Evolutionary conservation across 2,888 invertebrate species (phyloP).

Genomic region (Diachrysia chrysitis): DNA sequence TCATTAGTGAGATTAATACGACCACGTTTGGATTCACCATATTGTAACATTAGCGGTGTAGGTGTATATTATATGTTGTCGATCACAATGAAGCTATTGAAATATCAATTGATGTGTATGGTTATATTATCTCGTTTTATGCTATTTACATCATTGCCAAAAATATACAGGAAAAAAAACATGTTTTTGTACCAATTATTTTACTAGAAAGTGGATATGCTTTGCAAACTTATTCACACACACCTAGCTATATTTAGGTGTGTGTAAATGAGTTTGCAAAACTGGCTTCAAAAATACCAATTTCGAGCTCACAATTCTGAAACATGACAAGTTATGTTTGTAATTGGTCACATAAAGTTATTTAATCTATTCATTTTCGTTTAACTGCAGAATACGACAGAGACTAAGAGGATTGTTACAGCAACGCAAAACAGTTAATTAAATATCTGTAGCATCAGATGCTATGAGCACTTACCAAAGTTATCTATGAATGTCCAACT

Average conservation of each 20-base stretch:
- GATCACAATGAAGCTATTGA: not conserved
- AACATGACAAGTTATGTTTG: not conserved
- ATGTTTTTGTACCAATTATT: too few relatives aligned
- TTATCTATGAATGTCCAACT: too few relatives aligned
- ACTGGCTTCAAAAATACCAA: too few relatives aligned
- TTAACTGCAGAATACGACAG: not conserved
- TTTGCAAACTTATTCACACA: too few relatives aligned
- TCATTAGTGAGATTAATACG: conserved; percentile 5
- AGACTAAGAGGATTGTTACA: not conserved
- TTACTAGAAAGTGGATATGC: too few relatives aligned
- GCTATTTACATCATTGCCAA: too few relatives aligned
- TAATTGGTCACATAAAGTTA: not conserved
- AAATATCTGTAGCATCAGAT: not conserved
- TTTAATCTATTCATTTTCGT: not conserved
- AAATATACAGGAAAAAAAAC: too few relatives aligned
- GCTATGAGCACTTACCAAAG: not conserved
- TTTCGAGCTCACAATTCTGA: too few relatives aligned
- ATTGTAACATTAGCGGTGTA: too few relatives aligned
- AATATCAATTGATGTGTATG: not conserved
- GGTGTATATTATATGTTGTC: not conserved
- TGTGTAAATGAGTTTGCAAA: too few relatives aligned
- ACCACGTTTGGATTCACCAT: not conserved
- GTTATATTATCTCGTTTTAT: too few relatives aligned
- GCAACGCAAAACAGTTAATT: conserved; percentile 1
- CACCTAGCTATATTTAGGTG: too few relatives aligned